Base-by-base conservation (phyloP, 2,888 invertebrate genomes). In the Macrophya annulata region DNA sequence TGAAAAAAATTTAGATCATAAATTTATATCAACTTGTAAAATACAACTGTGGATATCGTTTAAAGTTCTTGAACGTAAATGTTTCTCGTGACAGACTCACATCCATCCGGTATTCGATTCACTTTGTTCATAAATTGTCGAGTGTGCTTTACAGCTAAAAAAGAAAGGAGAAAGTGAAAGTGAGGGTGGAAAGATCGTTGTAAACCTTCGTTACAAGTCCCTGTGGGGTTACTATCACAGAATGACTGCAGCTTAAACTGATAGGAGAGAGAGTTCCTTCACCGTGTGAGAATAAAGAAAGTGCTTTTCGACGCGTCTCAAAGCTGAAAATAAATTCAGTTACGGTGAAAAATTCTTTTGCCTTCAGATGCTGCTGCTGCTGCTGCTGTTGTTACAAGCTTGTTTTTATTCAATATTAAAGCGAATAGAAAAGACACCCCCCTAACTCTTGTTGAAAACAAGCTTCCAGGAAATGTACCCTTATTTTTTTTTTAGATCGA, bases 231-330 rank as follows among this genome's bases (percentile, higher is more conserved):
- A 17, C 15, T 37, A 37, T 37, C 37, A 37, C 37, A 8, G 2
- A 31, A 68, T 68, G 37, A 68, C 37, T 68, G 68, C 68, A 68
- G 37, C 68, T 68, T 68, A 37, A 68, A 68, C 68, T 68, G 68
- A 68, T 68, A 68, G 37, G 62, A 31, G 68, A 37, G 62, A 31
- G 68, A 37, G 68, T 68, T 68, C 37, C 68, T 31, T 31, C 68
- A 37, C 37, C 31, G 37, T 25, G 68, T 37, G 17, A 48, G 17
- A 68, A 8, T 21, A 25, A 68, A 37, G 68, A 17, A 68, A 68
- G 37, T 68, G 68, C 37, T 68, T 68, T 68, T 68, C 37, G 68
- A 68, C 68, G 68, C 68, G 68, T 37, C 68, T 68, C 68, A 37
- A 68, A 68, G 68, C 17, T 68, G 5, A 17, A 68, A 68, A 37